phyloP scores from a whole-genome alignment of 1,140 invertebrate genomes.

The Drosophila watanabei region DNA sequence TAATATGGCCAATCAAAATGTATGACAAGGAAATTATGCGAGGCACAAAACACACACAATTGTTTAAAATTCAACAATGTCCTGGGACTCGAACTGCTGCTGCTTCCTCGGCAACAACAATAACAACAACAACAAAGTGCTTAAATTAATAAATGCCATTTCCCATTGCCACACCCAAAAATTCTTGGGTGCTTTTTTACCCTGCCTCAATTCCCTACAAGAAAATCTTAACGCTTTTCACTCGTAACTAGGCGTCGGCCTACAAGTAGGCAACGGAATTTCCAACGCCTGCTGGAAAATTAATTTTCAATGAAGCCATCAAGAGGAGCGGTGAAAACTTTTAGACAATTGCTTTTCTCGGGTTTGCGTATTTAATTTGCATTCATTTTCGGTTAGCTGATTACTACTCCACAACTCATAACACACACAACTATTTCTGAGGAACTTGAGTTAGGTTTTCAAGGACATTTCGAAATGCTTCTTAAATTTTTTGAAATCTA shows the following conservation, averaged over 20 bases:
- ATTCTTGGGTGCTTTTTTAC: not conserved
- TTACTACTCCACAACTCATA: slow-evolving; percentile 3
- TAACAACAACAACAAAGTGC: slow-evolving; percentile 17
- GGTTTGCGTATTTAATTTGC: slow-evolving; percentile 21
- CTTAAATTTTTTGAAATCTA: slow-evolving; percentile 47
- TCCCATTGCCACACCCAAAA: slow-evolving; percentile 6
- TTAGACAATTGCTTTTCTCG: slow-evolving; percentile 14
- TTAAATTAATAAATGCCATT: slow-evolving; percentile 52
- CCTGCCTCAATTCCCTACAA: not conserved
- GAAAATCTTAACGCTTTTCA: slow-evolving; percentile 1
- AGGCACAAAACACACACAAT: slow-evolving; percentile 45
- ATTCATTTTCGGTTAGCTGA: slow-evolving; percentile 39
- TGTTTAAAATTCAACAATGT: slow-evolving; percentile 66
- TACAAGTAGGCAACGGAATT: slow-evolving; percentile 58
- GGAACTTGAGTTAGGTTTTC: not conserved
- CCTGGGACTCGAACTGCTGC: slow-evolving; percentile 5
- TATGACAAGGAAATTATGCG: slow-evolving; percentile 79
- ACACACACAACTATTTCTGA: not conserved
- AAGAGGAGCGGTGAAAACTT: slow-evolving; percentile 6
- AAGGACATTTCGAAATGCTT: slow-evolving; percentile 10
- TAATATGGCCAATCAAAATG: slow-evolving; percentile 73
- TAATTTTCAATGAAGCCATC: slow-evolving; percentile 50
- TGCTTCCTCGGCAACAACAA: slow-evolving; percentile 14
- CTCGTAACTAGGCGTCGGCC: slow-evolving; percentile 53
- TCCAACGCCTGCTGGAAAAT: slow-evolving; percentile 55